Evolutionary conservation across 2,113 vertebrate species (phyloP), one percentile per base, ranked within the genome.

Genomic region (Suncus etruscus): DNA sequence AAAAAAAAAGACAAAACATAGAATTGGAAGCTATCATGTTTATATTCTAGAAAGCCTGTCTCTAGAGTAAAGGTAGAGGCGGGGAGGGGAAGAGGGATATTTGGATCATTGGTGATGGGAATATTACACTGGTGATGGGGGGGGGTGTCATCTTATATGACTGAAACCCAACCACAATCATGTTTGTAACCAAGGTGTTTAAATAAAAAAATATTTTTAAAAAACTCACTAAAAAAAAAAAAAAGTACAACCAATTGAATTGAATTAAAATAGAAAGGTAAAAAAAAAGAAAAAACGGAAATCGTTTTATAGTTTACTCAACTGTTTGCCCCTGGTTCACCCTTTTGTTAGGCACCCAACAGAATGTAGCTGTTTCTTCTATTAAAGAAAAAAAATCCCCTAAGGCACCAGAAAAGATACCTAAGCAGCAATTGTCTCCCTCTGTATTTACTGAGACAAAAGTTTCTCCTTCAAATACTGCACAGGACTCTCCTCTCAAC

Each of bases 351-450:
- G 97, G 92, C 83, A 48, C 11, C 78, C 85, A 95, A 83, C 96
- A 96, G 61, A 86, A 96, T 79, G 75, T 50, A 11, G 80, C 89
- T 18, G 87, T 91, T 84, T 32, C 66, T 75, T 94, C 95, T 81
- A 80, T 86, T 24, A 98, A 98, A 89, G 96, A 94, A 87, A 97
- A 90, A 32, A 73, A 96, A 15, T 95, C 14, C 20, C 94, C 97
- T 70, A 97, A 96, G 20, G 72, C 96, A 75, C 96, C 97, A 82
- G 97, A 97, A 93, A 98, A 97, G 69, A 45, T 96, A 47, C 95
- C 97, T 83, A 98, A 98, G 80, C 98, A 98, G 86, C 97, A 98
- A 4, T 96, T 91, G 79, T 87, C 69, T 88, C 58, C 85, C 15
- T 80, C 93, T 10, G 95, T 97, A 61, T 94, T 98, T 90, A 95